Percentiles rank a stretch among this genome's conserved stretches.
Evolutionary conservation across 1,140 invertebrate species (phyloP).

Genomic region (Bombus confusus): DNA sequence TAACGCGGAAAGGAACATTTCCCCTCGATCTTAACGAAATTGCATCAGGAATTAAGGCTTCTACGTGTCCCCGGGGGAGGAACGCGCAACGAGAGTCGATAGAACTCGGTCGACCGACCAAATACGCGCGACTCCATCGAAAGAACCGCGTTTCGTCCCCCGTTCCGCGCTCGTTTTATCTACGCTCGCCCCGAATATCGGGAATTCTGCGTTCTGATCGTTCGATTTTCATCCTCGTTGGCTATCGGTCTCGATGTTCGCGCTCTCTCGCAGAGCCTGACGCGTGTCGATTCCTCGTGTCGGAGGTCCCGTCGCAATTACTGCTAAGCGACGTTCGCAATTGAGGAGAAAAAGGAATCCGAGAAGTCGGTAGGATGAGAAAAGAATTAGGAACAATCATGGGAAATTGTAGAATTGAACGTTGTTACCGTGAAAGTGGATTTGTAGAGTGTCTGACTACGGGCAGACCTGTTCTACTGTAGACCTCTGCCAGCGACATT

Average conservation of each 20-base stretch:
- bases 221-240: conserved; percentile 19
- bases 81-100: not conserved
- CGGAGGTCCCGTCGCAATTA: conserved; percentile 19
- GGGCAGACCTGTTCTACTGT: not conserved
- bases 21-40: conserved; percentile 30
- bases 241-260: conserved; percentile 3
- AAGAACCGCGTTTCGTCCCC: not conserved
- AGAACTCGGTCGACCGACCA: not conserved
- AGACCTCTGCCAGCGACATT: not conserved
- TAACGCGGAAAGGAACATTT: conserved; percentile 9
- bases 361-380: not conserved
- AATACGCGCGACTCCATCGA: not conserved
- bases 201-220: not conserved
- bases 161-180: not conserved
- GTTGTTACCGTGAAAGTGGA: not conserved
- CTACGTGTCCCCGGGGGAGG: not conserved
- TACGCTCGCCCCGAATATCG: not conserved
- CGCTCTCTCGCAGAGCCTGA: not conserved
- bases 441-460: not conserved
- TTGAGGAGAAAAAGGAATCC: not conserved
- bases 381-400: not conserved
- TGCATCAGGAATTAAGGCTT: conserved; percentile 24
- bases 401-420: not conserved
- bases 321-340: conserved; percentile 12
- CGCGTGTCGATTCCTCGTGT: conserved; percentile 17